Base-by-base conservation (phyloP, 2,888 invertebrate species). In the Hoplodrina ambigua region DNA sequence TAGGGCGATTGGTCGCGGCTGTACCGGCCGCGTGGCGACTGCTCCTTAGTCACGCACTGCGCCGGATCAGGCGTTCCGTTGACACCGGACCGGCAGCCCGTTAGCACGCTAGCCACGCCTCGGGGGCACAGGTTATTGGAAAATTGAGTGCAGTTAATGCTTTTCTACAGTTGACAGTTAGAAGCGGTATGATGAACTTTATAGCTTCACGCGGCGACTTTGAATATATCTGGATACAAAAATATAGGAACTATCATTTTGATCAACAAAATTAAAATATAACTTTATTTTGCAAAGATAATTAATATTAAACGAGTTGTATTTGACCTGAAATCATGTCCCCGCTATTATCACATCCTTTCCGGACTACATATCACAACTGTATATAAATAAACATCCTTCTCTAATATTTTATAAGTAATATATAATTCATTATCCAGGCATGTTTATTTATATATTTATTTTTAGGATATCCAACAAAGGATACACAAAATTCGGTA, bases 1-100 rank as follows among this genome's bases (percentile, higher is more conserved):
- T 81, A 84, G 78, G 64, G 65, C 78, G 84, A 89, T 89, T 90
- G 78, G 86, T 71, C 56, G 78, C 82, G 72, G 53, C 50, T 56
- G 82, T 63, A 56, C 65, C 69, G 50, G 52, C 72, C 84, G 80
- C 63, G 41, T 56, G 72, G 72, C 57, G 37, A 84, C 76, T 70
- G 80, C 71, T 70, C 75, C 78, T 82, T 78, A 71, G 85, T 86
- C 85, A 86, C 84, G 83, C 76, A 67, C 54, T 20, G 59, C 61
- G 62, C 54, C 62, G 66, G 78, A 60, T 81, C 65, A 71, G 65
- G 57, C 72, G 65, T 63, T 61, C 68, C 82, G 74, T 57, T 70
- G 78, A 75, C 78, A 67, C 75, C 65, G 71, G 44, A 52, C n/a
- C 58, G 30, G 50, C 44, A 63, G 53, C 46, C 83, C 81, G 81